Base-by-base conservation (phyloP, 2,113 vertebrate species). In the Blennius ocellaris region DNA sequence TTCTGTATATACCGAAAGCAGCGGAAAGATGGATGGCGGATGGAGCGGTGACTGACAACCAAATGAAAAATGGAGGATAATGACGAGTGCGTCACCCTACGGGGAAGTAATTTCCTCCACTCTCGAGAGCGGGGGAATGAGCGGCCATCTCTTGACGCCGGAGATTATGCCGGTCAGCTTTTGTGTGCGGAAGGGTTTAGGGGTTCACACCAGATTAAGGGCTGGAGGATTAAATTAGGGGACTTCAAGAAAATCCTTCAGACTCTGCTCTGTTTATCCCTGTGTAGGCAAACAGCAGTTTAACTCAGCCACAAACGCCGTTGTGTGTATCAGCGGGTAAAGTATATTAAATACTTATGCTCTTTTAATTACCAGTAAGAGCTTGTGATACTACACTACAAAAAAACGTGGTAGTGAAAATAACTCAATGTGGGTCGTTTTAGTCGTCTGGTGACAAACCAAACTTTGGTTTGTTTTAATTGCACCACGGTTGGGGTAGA, bases 131-230 rank as follows among this genome's bases (percentile, higher is more conserved):
- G 44, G 73, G 41, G 70, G 88, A 84, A 83, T 80, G 77, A 82
- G 82, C 58, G 81, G 60, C 78, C 76, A 38, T 83, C 74, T 83
- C 77, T 81, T 55, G 78, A 68, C 65, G 65, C 44, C 58, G 17
- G 49, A 87, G 89, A 91, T 93, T 93, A 91, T 63, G 86, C 78
- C 76, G 78, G 82, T 86, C 80, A 82, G 44, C 68, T 82, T 91
- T 90, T 91, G 85, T 92, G 76, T 82, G 81, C 54, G 4, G 70
- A 83, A 72, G 77, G 88, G 89, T 92, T 93, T 93, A 92, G 74
- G 88, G 85, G 85, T 92, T 86, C 90, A 92, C 86, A 91, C 86
- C 85, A 91, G 90, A 92, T 93, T 91, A 93, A 54, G 78, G 84
- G 78, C 54, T 76, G 50, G 73, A 66, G 89, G 88, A 92, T 93